Base-by-base conservation (phyloP, 2,888 invertebrate genomes). In the Caenorhabditis sp. region DNA sequence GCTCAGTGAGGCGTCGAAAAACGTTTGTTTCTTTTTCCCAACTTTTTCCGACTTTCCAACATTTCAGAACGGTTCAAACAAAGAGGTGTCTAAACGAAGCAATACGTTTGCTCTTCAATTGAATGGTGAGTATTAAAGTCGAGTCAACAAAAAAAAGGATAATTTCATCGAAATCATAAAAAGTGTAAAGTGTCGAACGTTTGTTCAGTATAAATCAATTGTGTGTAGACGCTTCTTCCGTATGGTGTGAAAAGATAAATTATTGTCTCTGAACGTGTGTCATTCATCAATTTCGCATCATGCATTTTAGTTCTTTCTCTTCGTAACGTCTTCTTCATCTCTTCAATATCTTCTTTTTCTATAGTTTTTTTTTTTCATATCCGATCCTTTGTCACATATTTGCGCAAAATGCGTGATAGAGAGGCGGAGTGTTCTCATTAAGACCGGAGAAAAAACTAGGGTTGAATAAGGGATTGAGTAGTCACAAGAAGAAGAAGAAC, bases 341-440 rank as follows among this genome's bases (percentile, higher is more conserved):
- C 38, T 38, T 38, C 38, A 38, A 38, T 7, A 14, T 61, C 35
- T 77, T 19, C 14, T 24, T 49, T n/a, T 61, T 35, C 38, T 31
- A 41, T 56, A 26, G 59, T 63, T 61, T 49, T 69, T 22, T 47
- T 19, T 19, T 19, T 19, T 63, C 63, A n/a, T 26, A 63, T 63
- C 58, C 54, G 54, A 58, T 68, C 68, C 68, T 66, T 49, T 66
- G 68, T 54, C 74, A 75, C 74, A 75, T 75, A 75, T 75, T 75
- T 75, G 74, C 74, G 74, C 64, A 66, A 64, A 74, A 73, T 73
- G 61, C 73, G 73, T 74, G 74, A 74, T 73, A 73, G 51, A 63
- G 35, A 59, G 56, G 56, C 61, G 73, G 72, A 51, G 66, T 51
- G 66, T 66, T 66, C 68, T 54, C 68, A 35, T 54, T 51, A 54